phyloP scores from a whole-genome alignment of 2,888 invertebrate species.

The Oscheius onirici region DNA sequence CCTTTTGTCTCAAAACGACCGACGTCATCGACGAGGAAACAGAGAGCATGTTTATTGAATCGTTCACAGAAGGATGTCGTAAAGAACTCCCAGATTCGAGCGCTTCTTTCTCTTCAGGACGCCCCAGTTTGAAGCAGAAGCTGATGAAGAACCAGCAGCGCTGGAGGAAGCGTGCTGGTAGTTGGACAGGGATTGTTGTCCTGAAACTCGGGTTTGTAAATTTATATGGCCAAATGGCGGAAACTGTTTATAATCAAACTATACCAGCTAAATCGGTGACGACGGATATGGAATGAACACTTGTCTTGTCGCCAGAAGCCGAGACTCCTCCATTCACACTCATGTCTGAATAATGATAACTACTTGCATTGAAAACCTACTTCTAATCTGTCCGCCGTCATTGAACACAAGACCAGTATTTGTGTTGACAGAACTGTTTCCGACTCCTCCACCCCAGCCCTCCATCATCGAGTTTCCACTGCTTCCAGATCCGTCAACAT shows the following conservation, averaged over 20 bases:
- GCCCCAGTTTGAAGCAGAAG: slow-evolving; percentile 44
- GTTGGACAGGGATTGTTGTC: slow-evolving; percentile 50
- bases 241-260: too few relatives aligned
- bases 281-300: slow-evolving; percentile 47
- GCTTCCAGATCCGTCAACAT: slow-evolving; percentile 34
- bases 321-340: slow-evolving; percentile 42
- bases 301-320: slow-evolving; percentile 48
- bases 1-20: slow-evolving; percentile 1
- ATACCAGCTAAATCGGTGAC: slow-evolving; percentile 48
- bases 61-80: slow-evolving; percentile 5
- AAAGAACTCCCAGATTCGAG: slow-evolving; percentile 21
- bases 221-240: too few relatives aligned
- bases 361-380: slow-evolving; percentile 9
- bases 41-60: slow-evolving; percentile 17
- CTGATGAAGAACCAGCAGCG: slow-evolving; percentile 46
- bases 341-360: slow-evolving; percentile 34
- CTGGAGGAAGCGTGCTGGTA: slow-evolving; percentile 45
- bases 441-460: slow-evolving; percentile 43
- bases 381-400: slow-evolving; percentile 37
- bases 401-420: slow-evolving; percentile 38
- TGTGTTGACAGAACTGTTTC: slow-evolving; percentile 38
- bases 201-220: too few relatives aligned
- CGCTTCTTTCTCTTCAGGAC: slow-evolving; percentile 44
- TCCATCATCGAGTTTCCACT: slow-evolving; percentile 48
- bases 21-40: slow-evolving; percentile 17